Base-by-base conservation (phyloP, 2,113 vertebrate species). In the Colinus virginianus region DNA sequence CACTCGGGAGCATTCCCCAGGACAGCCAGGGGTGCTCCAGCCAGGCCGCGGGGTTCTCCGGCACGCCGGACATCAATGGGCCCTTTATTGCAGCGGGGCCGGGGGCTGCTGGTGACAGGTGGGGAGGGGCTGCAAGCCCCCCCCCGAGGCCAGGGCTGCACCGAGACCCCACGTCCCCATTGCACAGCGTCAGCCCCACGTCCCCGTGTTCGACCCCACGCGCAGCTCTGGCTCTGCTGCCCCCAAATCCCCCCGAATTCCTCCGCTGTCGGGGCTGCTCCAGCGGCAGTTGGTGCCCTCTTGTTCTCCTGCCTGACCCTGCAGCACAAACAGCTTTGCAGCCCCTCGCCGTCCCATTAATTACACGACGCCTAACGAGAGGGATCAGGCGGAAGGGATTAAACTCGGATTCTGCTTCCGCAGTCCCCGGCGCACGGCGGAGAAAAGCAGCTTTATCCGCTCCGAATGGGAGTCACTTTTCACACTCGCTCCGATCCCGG, bases 361-460 rank as follows among this genome's bases (percentile, higher is more conserved):
- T 94, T 76, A 69, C 96, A 88, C 88, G 88, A 84, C 42, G 70
- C 32, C 95, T 94, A 96, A 96, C 38, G 59, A 92, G 94, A 58
- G 92, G 95, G 86, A 96, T 96, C 96, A 92, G 92, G 96, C 59
- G 63, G 95, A 94, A 94, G 84, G 92, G 94, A 95, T 96, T 96
- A 96, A 77, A 92, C 75, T 62, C 87, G 23, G 90, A 9, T 90
- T 88, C 92, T 91, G 70, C 88, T 67, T 45, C 95, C 30, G 62
- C 3, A 0, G 77, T 10, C 23, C 23, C 88, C 6, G 0, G 59
- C 1, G 7, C 84, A 84, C 1, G 4, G 80, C 42, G 59, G 86
- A 81, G 92, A 84, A 90, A 92, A 93, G 88, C 90, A 76, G 94
- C 90, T 94, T 92, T 82, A 92, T 48, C 90, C 58, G 0, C 58